Evolutionary conservation across 2,888 invertebrate species (phyloP).

Genomic region (Latheticus oryzae): DNA sequence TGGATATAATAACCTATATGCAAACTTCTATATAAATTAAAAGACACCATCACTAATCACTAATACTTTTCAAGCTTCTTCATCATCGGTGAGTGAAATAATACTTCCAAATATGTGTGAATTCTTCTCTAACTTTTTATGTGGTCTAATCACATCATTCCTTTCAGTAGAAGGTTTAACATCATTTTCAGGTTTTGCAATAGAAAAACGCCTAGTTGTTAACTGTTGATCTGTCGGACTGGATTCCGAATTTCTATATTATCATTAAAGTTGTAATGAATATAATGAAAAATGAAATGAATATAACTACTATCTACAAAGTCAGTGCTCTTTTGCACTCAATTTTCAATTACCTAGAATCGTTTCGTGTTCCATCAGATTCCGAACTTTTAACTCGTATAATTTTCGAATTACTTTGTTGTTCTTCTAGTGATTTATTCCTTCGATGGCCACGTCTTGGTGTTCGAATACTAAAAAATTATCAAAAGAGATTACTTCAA

Average conservation of each 20-base stretch:
- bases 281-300: background rate
- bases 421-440: conserved; percentile 59
- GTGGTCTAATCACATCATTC: conserved; percentile 6
- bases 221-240: conserved; percentile 19
- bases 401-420: conserved; percentile 49
- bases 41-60: too few species aligned
- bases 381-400: conserved; percentile 55
- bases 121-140: conserved; percentile 38
- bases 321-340: too few species aligned
- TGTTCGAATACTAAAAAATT: conserved; percentile 37
- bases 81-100: conserved; percentile 61
- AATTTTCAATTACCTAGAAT: conserved; percentile 30
- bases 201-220: conserved; percentile 47
- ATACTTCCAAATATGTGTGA: conserved; percentile 63
- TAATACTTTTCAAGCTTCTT: too few species aligned
- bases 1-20: too few species aligned
- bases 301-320: background rate
- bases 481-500: too few species aligned
- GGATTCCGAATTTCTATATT: too few species aligned
- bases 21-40: too few species aligned
- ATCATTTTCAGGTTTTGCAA: conserved; percentile 43
- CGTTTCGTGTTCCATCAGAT: conserved; percentile 47
- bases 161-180: conserved; percentile 10
- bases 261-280: too few species aligned
- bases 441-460: conserved; percentile 51